Conservation (phyloP, 2,113 vertebrate genomes). For the Notothenia coriiceps region DNA sequence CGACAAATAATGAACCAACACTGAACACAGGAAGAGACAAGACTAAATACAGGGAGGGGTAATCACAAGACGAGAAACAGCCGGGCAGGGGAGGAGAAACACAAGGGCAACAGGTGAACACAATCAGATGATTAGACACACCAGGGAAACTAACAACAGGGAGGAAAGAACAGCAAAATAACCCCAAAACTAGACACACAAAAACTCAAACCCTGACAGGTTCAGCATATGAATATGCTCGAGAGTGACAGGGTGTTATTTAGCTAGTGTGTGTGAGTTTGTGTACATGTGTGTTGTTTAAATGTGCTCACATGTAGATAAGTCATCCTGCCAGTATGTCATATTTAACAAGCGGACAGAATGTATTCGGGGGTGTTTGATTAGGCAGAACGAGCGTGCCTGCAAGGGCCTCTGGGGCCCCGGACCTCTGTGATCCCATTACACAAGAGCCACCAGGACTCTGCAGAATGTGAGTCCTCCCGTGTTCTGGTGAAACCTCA, state of each 20-base stretch:
- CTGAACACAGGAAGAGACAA: too few relatives aligned
- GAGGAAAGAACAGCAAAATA: too few relatives aligned
- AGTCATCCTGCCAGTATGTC: slow-evolving; percentile 23
- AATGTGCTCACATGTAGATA: slow-evolving; percentile 38
- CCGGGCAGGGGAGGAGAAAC: too few relatives aligned
- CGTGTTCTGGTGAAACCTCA: slow-evolving; percentile 12
- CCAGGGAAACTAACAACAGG: too few relatives aligned
- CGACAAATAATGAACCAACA: too few relatives aligned
- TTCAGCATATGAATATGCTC: slow-evolving; percentile 15
- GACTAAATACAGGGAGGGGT: too few relatives aligned
- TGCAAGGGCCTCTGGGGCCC: slow-evolving; percentile 41
- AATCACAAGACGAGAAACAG: too few relatives aligned
- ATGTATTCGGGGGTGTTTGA: slow-evolving; percentile 53
- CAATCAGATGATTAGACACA: too few relatives aligned
- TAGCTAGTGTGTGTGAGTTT: slow-evolving; percentile 5
- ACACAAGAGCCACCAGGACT: slow-evolving; percentile 38
- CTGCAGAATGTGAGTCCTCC: slow-evolving; percentile 32
- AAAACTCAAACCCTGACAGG: too few relatives aligned
- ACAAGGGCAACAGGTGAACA: too few relatives aligned
- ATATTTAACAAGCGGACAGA: slow-evolving; percentile 55
- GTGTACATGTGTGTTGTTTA: slow-evolving; percentile 12
- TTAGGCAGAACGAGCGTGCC: slow-evolving; percentile 54
- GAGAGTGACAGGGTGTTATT: slow-evolving; percentile 42
- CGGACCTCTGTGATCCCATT: slow-evolving; percentile 62
- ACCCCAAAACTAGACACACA: too few relatives aligned